phyloP scores from a whole-genome alignment of 2,888 invertebrate genomes.

The Autographa gamma region DNA sequence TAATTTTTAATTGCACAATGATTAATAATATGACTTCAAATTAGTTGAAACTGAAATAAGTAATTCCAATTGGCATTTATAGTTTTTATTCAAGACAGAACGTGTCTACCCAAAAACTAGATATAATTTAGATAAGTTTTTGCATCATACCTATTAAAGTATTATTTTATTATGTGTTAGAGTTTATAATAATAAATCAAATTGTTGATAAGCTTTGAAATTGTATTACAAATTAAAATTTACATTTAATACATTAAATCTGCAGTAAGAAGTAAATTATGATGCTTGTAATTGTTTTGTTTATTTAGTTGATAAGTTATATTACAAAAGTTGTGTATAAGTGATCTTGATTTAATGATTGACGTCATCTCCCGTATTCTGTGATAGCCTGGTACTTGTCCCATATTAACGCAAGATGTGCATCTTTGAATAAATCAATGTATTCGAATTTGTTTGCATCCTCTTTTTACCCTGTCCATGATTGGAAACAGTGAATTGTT shows the following conservation, averaged over 20 bases:
- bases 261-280: background rate
- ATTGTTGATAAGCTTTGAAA: constrained; percentile 13
- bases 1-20: background rate
- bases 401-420: constrained; percentile 27
- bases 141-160: constrained; percentile 11
- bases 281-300: background rate
- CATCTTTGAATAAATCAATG: too few species aligned
- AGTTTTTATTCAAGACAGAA: constrained; percentile 31
- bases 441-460: too few species aligned
- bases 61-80: constrained; percentile 31
- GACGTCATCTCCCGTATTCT: constrained; percentile 52
- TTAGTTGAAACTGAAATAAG: constrained; percentile 12
- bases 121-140: constrained; percentile 44
- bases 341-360: constrained; percentile 52
- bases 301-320: background rate
- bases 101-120: constrained; percentile 34
- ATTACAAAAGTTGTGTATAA: constrained; percentile 40
- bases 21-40: background rate
- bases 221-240: constrained; percentile 2
- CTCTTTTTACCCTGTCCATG: too few species aligned
- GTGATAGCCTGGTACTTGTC: constrained; percentile 46
- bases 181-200: constrained; percentile 42
- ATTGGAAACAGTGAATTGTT: too few species aligned
- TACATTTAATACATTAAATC: background rate
- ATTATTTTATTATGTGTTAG: constrained; percentile 29